Conservation (phyloP, 2,888 invertebrate species). For the Proisotoma minuta region DNA sequence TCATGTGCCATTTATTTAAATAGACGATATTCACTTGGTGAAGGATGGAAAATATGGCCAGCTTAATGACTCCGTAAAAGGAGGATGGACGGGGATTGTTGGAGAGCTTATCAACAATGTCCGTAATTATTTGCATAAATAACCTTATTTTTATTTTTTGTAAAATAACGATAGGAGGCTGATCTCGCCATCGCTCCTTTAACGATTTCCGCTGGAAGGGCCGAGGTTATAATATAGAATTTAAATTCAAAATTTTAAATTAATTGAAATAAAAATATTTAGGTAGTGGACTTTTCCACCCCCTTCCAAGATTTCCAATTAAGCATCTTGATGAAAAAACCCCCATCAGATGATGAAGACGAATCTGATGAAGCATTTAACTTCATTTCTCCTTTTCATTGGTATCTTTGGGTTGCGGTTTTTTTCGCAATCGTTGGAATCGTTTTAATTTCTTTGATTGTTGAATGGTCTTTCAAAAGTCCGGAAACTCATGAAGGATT, state of each 20-base stretch:
- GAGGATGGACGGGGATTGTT: conserved; percentile 82
- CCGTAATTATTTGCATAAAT: conserved; percentile 49
- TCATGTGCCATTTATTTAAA: conserved; percentile 46
- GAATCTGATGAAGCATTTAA: conserved; percentile 63
- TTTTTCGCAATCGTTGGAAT: conserved; percentile 86
- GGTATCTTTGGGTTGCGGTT: conserved; percentile 80
- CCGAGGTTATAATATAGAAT: too few species aligned
- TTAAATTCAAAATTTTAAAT: too few species aligned
- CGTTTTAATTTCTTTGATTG: conserved; percentile 94
- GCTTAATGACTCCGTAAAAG: conserved; percentile 62
- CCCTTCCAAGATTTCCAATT: conserved; percentile 59
- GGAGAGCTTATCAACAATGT: conserved; percentile 82
- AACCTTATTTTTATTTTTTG: background rate
- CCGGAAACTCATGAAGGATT: conserved; percentile 31
- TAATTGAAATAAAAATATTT: too few species aligned
- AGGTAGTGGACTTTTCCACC: conserved; percentile 59
- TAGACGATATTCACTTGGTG: conserved; percentile 77
- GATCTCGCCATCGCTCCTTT: conserved; percentile 58
- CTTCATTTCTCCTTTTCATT: conserved; percentile 78
- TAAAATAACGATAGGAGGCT: conserved; percentile 53
- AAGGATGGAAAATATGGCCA: conserved; percentile 79
- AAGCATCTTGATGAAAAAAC: conserved; percentile 60
- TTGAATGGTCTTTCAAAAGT: conserved; percentile 51
- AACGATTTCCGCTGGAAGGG: conserved; percentile 57
- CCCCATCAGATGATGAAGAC: conserved; percentile 50